Percentiles rank a stretch among this genome's conserved stretches.
These are phyloP conservation scores for Epirrhoe tristata DNA, from an alignment of 2,888 invertebrate species.

Conservation along the genomic window DNA sequence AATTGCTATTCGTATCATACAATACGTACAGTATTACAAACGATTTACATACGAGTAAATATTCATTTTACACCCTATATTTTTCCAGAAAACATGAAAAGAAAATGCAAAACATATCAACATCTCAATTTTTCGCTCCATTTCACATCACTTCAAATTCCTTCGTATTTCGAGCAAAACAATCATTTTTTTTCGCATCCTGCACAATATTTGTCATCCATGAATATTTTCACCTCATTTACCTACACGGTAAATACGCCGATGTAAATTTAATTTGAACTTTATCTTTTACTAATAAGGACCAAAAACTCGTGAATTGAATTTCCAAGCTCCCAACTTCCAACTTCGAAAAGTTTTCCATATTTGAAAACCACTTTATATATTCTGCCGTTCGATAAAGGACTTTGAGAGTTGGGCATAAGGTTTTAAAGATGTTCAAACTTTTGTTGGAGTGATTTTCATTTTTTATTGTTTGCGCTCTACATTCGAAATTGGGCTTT, in stretches of 20 bases:
- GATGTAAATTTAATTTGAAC: constrained; percentile 31
- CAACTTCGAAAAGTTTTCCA: constrained; percentile 39
- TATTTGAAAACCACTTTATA: constrained; percentile 35
- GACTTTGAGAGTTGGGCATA: constrained; percentile 33
- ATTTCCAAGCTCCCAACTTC: constrained; percentile 28
- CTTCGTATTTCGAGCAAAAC: constrained; percentile 19
- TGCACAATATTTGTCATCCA: constrained; percentile 34
- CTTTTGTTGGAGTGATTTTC: constrained; percentile 23
- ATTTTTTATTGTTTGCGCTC: constrained; percentile 16
- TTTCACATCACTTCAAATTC: background rate
- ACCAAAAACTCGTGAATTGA: constrained; percentile 21
- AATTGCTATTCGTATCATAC: too few relatives aligned
- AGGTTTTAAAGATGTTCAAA: constrained; percentile 31
- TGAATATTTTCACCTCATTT: constrained; percentile 43
- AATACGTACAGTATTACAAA: too few relatives aligned
- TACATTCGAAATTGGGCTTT: constrained; percentile 18
- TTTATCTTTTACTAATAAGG: constrained; percentile 22
- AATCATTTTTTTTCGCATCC: constrained; percentile 30
- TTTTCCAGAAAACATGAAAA: background rate
- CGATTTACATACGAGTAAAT: too few relatives aligned
- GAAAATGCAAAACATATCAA: background rate
- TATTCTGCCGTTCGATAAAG: constrained; percentile 33
- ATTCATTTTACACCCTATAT: too few relatives aligned
- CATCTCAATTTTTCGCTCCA: background rate
- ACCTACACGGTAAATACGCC: constrained; percentile 25